A percentile compares a stretch with the other conserved stretches of the same genome.
These are phyloP conservation scores for Caenorhabditis elegans DNA, from an alignment of 1,140 invertebrate genomes.

Conservation along the genomic window WBcel235 BX284604.4:13699001-13699500, in stretches of 20 bases:
- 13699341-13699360: conserved; percentile 18
- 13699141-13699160: not conserved
- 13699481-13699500: not conserved
- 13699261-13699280: conserved; percentile 28
- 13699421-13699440: conserved; percentile 28
- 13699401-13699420: not conserved
- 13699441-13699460: not conserved
- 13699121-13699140: no score
- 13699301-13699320: not conserved
- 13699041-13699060: no score
- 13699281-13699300: conserved; percentile 15
- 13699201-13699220: not conserved
- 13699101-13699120: no score
- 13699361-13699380: not conserved
- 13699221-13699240: no score
- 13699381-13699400: not conserved
- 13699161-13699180: not conserved
- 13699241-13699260: conserved; percentile 12
- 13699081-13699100: no score
- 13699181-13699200: conserved; percentile 7
- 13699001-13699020: no score
- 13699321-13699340: not conserved
- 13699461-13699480: not conserved
- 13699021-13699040: no score
- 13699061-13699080: no score